A percentile compares a stretch with the other conserved stretches of the same genome.
Evolutionary conservation across 1,140 invertebrate genomes (phyloP).

Genomic region (Arctopsyche grandis): DNA sequence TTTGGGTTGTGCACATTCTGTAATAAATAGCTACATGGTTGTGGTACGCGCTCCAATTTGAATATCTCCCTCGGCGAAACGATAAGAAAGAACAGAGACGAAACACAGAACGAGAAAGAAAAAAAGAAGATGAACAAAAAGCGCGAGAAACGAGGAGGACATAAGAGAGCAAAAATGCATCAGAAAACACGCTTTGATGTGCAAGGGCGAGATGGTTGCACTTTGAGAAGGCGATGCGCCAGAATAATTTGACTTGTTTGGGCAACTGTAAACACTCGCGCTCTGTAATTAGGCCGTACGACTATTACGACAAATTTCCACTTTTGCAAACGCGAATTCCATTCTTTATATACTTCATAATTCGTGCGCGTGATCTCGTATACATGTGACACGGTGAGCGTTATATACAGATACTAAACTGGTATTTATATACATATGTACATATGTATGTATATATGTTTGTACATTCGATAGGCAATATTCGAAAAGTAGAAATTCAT

Average conservation of each 20-base stretch:
- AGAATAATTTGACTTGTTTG: not conserved
- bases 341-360: too few species aligned
- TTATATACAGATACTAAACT: too few species aligned
- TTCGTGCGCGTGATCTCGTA: too few species aligned
- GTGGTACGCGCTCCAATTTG: conserved; percentile 50
- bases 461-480: too few species aligned
- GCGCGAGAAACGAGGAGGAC: not conserved
- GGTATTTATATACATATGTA: too few species aligned
- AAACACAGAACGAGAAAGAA: conserved; percentile 2
- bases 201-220: not conserved
- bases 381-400: too few species aligned
- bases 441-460: too few species aligned
- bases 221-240: not conserved
- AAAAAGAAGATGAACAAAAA: not conserved
- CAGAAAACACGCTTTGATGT: conserved; percentile 10
- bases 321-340: too few species aligned
- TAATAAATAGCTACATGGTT: conserved; percentile 48
- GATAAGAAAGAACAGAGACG: not conserved
- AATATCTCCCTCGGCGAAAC: conserved; percentile 38
- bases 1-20: conserved; percentile 37
- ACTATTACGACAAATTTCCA: too few species aligned
- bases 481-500: too few species aligned
- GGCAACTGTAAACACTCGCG: not conserved
- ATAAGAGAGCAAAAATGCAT: not conserved
- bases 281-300: not conserved